Evolutionary conservation across 2,797 vertebrate genomes (phyloP).

Genomic region (Onychomys torridus): DNA sequence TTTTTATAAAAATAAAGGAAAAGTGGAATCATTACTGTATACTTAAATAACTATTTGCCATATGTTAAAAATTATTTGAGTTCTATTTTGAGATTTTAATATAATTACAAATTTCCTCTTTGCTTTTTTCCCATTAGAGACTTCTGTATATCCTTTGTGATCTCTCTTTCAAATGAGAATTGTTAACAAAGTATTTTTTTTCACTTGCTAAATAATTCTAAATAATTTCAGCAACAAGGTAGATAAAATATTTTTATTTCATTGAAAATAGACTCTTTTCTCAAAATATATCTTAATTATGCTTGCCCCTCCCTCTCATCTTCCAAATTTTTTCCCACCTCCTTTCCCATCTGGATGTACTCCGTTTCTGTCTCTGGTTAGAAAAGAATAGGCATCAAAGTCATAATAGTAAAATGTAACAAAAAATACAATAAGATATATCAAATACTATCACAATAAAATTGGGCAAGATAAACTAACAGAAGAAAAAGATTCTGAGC

Average conservation of each 20-base stretch:
- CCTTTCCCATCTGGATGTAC: background rate
- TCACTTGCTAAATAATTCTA: background rate
- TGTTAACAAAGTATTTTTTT: background rate
- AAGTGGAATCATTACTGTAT: background rate
- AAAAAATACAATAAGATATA: background rate
- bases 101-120: background rate
- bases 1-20: constrained; percentile 6
- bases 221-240: background rate
- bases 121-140: no score
- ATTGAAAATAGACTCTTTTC: background rate
- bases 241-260: background rate
- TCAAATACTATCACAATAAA: background rate
- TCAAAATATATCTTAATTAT: background rate
- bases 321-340: background rate
- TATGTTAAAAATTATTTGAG: background rate
- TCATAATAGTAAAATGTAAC: background rate
- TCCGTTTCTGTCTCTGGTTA: background rate
- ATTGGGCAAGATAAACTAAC: background rate
- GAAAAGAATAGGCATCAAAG: background rate
- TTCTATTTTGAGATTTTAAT: background rate
- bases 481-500: background rate
- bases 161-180: background rate
- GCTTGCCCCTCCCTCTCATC: background rate
- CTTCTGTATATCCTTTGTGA: no score
- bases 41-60: background rate